A percentile compares a stretch with the other conserved stretches of the same genome.
phyloP scores from a whole-genome alignment of 2,888 invertebrate species.

The Leucophenga maculata region DNA sequence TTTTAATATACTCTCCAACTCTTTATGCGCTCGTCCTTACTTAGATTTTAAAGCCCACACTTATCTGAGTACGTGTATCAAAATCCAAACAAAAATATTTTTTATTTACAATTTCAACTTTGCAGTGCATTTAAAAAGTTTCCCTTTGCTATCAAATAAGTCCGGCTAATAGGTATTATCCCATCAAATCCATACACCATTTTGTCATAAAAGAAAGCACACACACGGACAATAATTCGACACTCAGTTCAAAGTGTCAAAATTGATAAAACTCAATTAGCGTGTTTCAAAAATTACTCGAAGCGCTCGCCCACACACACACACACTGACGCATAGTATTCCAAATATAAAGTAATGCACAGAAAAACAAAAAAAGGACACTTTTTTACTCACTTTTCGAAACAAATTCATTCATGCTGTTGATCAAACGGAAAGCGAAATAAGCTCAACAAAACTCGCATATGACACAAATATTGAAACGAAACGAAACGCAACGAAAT shows the following conservation, averaged over 20 bases:
- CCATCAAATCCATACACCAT: not conserved
- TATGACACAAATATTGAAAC: not conserved
- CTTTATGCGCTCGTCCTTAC: too few species aligned
- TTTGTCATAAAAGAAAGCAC: not conserved
- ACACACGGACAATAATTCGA: not conserved
- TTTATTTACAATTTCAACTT: too few species aligned
- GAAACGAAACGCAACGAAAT: constrained; percentile 7
- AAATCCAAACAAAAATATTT: too few species aligned
- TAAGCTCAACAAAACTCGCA: constrained; percentile 36
- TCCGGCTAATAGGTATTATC: not conserved
- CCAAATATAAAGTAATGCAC: too few species aligned
- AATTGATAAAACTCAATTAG: constrained; percentile 23
- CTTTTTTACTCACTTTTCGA: not conserved
- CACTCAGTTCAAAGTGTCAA: constrained; percentile 20
- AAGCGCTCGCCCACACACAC: not conserved
- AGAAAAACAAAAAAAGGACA: not conserved
- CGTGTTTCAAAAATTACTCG: constrained; percentile 6
- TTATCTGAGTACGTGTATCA: too few species aligned
- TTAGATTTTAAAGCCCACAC: too few species aligned
- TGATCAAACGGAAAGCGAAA: constrained; percentile 55
- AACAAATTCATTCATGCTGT: constrained; percentile 12
- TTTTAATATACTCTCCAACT: too few species aligned
- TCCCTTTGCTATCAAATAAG: too few species aligned
- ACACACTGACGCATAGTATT: too few species aligned
- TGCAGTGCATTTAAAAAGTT: too few species aligned